Evolutionary conservation across 2,888 invertebrate genomes (phyloP), one percentile per base, ranked within the genome.

Genomic region (Plebejus argus): DNA sequence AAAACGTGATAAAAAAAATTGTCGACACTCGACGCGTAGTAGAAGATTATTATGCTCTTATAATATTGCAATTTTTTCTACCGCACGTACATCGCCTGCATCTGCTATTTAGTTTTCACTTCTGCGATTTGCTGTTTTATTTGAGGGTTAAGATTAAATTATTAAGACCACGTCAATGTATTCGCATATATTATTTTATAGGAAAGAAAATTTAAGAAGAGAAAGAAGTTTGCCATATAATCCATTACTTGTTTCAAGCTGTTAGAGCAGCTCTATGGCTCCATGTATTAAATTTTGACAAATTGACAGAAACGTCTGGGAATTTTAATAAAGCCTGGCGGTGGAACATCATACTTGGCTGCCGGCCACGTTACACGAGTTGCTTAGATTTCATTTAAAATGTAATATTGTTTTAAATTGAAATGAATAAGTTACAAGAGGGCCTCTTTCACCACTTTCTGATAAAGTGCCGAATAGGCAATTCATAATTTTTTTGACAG

Each of bases 261-360:
- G 74, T 53, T 53, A 53, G 53, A 53, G 53, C 53, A 15, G 18
- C 53, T 53, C 53, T 53, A 53, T 49, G 15, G 5, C 49, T 53
- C 39, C 6, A 49, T 53, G 49, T 74, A 74, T 74, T 53, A 74
- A 74, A 74, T 53, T 12, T 74, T 74, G 74, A 74, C 74, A 74
- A 74, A 74, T 74, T 74, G 74, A 49, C 74, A 18, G 53, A 74
- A 74, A 74, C 53, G 53, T 53, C 53, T 74, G 49, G 49, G 74
- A 45, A 72, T 74, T 74, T 74, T 45, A 74, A 74, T 74, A 74
- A 49, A 49, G 49, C 45, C 53, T 49, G 28, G 45, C 49, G 49
- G 74, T 66, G 53, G 45, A 49, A 28, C 53, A 49, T 72, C 45
- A 74, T 23, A 49, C 45, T 74, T 74, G 74, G 74, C 74, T 45